A percentile compares a stretch with the other conserved stretches of the same genome.
These are phyloP conservation scores for Amiota minor DNA, from an alignment of 2,888 invertebrate genomes.

Conservation along the genomic window DNA sequence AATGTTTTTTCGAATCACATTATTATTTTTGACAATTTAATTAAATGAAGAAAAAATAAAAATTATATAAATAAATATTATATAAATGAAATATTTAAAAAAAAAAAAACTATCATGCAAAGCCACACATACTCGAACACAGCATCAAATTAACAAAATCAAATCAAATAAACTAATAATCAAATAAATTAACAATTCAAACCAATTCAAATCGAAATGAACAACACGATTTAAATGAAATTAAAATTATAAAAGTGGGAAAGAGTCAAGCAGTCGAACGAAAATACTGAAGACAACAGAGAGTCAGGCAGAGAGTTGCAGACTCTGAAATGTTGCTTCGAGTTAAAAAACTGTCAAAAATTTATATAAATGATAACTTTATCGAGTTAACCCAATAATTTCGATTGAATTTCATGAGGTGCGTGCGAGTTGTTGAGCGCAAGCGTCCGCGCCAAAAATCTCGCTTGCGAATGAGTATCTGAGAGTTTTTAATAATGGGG, in stretches of 20 bases:
- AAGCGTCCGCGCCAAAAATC: background rate
- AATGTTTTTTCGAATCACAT: background rate
- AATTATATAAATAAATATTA: too few species aligned
- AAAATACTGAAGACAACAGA: constrained; percentile 6
- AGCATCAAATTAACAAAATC: background rate
- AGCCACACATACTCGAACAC: background rate
- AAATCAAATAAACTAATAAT: constrained; percentile 26
- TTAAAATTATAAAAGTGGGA: background rate
- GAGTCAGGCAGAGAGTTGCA: constrained; percentile 37
- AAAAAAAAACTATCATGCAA: background rate
- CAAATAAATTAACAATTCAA: constrained; percentile 29
- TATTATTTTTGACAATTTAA: constrained; percentile 15
- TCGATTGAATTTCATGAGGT: constrained; percentile 37
- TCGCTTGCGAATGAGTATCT: background rate
- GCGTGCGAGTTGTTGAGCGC: constrained; percentile 42
- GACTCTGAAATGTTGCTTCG: constrained; percentile 5
- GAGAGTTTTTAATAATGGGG: constrained; percentile 8
- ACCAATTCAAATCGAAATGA: background rate
- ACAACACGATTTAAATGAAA: background rate
- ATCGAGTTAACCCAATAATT: constrained; percentile 57
- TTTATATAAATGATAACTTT: constrained; percentile 68
- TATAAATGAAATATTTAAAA: background rate
- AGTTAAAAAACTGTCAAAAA: constrained; percentile 47
- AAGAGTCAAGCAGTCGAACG: background rate
- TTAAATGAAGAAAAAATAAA: background rate